These are phyloP conservation scores for Penaeus indicus DNA, from an alignment of 1,140 invertebrate species.

Conservation along the genomic window DNA sequence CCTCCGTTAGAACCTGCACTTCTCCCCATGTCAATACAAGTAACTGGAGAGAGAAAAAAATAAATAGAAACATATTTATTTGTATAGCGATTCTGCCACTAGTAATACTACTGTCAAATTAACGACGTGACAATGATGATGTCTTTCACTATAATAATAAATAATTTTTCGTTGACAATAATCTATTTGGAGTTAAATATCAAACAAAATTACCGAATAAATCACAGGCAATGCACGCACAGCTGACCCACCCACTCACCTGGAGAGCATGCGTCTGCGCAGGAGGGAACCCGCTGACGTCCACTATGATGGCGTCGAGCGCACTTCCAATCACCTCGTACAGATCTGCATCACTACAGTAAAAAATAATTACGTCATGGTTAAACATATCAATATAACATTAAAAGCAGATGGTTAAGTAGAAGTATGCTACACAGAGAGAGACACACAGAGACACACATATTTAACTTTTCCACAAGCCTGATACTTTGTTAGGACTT, in stretches of 20 bases:
- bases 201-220: neutral
- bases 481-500: no score
- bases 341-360: neutral
- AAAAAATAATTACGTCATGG: neutral
- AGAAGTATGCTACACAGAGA: no score
- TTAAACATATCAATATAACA: no score
- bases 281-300: slow-evolving; percentile 33
- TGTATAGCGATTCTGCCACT: neutral
- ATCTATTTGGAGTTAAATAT: neutral
- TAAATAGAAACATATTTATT: neutral
- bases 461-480: no score
- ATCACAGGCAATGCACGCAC: neutral
- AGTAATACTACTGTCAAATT: no score
- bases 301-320: slow-evolving; percentile 33
- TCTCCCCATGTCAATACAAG: slow-evolving; percentile 43
- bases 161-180: no score
- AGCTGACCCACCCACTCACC: neutral
- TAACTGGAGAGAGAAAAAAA: slow-evolving; percentile 11
- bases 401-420: no score
- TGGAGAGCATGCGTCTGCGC: slow-evolving; percentile 31
- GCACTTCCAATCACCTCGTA: slow-evolving; percentile 14
- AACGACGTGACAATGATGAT: no score
- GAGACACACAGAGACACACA: no score
- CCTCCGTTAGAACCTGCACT: slow-evolving; percentile 35
- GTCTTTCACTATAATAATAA: no score